Evolutionary conservation across 2,113 vertebrate genomes (phyloP), one percentile per base, ranked within the genome.

Genomic region (Oryzias celebensis): DNA sequence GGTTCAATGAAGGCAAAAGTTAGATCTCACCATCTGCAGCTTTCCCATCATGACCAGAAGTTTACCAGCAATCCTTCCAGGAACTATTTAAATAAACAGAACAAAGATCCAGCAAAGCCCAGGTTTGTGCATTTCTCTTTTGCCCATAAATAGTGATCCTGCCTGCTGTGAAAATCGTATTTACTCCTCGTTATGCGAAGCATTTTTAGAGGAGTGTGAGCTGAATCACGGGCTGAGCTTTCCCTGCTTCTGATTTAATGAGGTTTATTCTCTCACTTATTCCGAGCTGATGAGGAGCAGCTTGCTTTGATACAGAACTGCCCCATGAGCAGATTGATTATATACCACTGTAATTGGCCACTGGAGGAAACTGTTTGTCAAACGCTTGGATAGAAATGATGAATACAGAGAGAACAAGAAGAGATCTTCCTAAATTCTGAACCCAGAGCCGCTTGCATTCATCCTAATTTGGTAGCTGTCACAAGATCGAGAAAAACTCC

Each of bases 1-100:
- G 36, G 12, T 3, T 13, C 0, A 36, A 36, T 26, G 26, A 5
- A 36, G 31, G 31, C 7, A 10, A 36, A 36, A 36, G 2, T 36
- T 36, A 7, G 31, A 36, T 36, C 6, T 10, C 68, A 53, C 91
- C 92, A 16, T 82, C 68, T 52, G 90, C 91, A 6, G 75, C 59
- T 61, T 92, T 82, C 60, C 89, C 89, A 23, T 81, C 73, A 92
- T 77, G 53, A 82, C 87, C 68, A 93, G 64, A 91, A 62, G 65
- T 89, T 90, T 15, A 88, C 84, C 64, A 92, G 75, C 23, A 87
- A 71, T 22, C 89, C 89, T 52, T 84, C 90, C 92, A 94, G n/a
- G 53, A 76, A 58, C 68, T 90, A 1, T 48, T 70, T 18, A 87
- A 81, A 64, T 91, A 62, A 26, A 87, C 58, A 24, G 92, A 91